phyloP scores from a whole-genome alignment of 2,113 vertebrate genomes.

The Tamias sibiricus region DNA sequence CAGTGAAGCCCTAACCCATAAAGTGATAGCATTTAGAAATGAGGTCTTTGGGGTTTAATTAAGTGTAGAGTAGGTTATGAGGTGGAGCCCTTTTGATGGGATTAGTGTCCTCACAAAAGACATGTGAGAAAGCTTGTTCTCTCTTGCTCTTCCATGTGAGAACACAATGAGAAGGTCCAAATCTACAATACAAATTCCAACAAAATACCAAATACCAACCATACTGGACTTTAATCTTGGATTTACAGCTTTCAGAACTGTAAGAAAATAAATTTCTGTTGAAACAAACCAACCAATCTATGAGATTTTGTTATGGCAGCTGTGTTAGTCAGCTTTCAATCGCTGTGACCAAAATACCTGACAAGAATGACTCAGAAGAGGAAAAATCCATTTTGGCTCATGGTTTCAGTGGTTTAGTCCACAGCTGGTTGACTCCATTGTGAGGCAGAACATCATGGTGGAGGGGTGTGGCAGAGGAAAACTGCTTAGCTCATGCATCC shows the following conservation, averaged over 20 bases:
- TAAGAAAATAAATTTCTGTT: neutral
- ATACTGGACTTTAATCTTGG: neutral
- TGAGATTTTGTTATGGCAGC: neutral
- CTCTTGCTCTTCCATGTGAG: accelerated
- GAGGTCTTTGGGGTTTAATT: neutral
- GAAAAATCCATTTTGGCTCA: too few relatives aligned
- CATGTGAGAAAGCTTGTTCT: neutral
- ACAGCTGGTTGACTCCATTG: too few relatives aligned
- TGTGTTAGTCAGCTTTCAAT: too few relatives aligned
- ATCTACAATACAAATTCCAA: neutral
- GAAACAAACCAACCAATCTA: neutral
- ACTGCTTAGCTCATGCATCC: too few relatives aligned
- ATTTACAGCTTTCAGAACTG: neutral
- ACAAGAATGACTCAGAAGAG: too few relatives aligned
- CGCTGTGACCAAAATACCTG: too few relatives aligned
- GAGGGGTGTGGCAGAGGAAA: too few relatives aligned
- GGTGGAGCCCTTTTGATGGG: neutral
- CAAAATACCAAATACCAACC: neutral
- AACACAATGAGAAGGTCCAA: neutral
- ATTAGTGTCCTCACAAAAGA: neutral
- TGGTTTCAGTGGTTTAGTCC: too few relatives aligned
- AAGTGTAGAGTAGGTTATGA: neutral
- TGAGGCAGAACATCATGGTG: too few relatives aligned
- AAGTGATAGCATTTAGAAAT: neutral
- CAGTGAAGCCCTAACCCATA: neutral